Base-by-base conservation (phyloP, 2,113 vertebrate genomes). In the Phaetusa simplex region DNA sequence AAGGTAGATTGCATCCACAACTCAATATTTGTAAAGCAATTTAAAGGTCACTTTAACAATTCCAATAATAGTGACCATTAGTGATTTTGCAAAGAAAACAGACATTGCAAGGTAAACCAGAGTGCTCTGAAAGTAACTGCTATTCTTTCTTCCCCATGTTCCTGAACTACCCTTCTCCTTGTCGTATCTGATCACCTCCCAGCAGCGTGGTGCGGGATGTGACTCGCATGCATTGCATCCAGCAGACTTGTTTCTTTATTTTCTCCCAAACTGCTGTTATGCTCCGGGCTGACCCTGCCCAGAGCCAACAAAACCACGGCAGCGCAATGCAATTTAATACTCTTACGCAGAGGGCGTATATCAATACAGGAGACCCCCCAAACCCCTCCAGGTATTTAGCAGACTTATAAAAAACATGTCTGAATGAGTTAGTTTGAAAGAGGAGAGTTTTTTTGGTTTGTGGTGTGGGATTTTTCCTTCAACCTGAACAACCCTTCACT, bases 31-130 rank as follows among this genome's bases (percentile, higher is more conserved):
- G 58, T 83, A 91, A 90, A 70, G 65, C 92, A 88, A 97, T 93
- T 97, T 96, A 95, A 94, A 85, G 82, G 96, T 88, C 67, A 69
- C 87, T 96, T 96, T 52, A 94, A 94, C 96, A 96, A 77, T 81
- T 67, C 59, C 91, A 86, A 42, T 81, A 86, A 82, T 43, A 77
- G 72, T 61, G 70, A 92, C 36, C 53, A 82, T 95, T 96, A 96
- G 64, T 82, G 90, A 95, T 96, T 93, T 89, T 86, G 78, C 95
- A 94, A 93, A 96, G 94, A 92, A 96, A 96, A 93, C 43, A 87
- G 95, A 32, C 45, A 42, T 70, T 88, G 61, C 34, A 83, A 90
- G 73, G 92, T 77, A 95, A 97, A 94, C 72, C 61, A 77, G 91
- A 87, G 34, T 85, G 80, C 64, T 96, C 78, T 67, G 59, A 40